Percentiles rank a stretch among this genome's conserved stretches.
These are phyloP conservation scores for Phylloscopus whistleri DNA, from an alignment of 2,113 vertebrate species.

Conservation along the genomic window DNA sequence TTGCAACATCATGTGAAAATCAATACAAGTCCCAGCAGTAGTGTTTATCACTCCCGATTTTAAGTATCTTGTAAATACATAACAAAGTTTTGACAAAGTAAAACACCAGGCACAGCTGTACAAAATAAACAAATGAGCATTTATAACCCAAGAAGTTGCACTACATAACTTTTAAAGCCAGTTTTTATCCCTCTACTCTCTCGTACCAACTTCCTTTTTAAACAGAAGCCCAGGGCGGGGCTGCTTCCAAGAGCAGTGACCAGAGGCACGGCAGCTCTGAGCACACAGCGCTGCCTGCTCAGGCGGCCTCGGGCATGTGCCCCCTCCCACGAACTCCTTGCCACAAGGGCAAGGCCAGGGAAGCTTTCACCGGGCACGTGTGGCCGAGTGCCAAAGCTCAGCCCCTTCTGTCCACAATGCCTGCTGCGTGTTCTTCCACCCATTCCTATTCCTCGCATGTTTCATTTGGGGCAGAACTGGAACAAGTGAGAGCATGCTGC, in stretches of 20 bases:
- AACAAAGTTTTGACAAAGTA: neutral
- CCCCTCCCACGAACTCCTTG: neutral
- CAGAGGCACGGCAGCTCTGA: neutral
- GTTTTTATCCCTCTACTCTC: neutral
- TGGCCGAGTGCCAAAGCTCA: neutral
- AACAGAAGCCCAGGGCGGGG: neutral
- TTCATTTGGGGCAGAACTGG: neutral
- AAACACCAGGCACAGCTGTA: neutral
- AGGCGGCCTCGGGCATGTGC: accelerated
- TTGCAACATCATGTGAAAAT: neutral
- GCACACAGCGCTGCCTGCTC: neutral
- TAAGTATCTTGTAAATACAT: neutral
- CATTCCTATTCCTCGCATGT: neutral
- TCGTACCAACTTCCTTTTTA: neutral
- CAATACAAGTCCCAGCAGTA: neutral
- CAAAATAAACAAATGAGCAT: neutral
- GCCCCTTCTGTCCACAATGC: neutral
- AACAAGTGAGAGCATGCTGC: slow-evolving; percentile 40
- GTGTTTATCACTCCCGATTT: neutral
- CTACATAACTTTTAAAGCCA: neutral
- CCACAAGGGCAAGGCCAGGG: neutral
- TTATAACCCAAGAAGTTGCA: neutral
- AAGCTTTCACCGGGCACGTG: neutral
- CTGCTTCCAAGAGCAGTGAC: neutral
- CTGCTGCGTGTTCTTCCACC: neutral